Percentiles rank a stretch among this genome's conserved stretches.
Evolutionary conservation across 2,797 vertebrate species (phyloP).

Genomic region (Aphelocoma californica): DNA sequence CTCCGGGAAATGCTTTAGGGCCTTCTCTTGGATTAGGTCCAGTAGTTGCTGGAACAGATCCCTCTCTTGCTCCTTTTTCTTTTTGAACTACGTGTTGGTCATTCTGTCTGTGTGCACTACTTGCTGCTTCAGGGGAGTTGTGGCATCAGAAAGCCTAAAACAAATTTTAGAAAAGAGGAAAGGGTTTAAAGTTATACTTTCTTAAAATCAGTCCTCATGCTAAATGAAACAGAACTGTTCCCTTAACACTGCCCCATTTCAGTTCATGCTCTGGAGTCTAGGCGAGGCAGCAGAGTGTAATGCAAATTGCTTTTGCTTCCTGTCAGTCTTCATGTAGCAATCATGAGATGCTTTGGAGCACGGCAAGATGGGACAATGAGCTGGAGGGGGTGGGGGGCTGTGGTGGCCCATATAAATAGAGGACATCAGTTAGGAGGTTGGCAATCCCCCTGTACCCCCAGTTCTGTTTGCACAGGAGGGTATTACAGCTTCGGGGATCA

Average conservation of each 20-base stretch:
- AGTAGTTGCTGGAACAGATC: background rate
- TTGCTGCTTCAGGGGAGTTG: background rate
- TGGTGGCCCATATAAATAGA: background rate
- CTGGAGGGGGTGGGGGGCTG: rapidly evolving
- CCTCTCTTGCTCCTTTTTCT: background rate
- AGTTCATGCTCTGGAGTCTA: background rate
- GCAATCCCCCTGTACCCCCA: background rate
- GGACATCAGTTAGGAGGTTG: background rate
- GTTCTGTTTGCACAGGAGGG: background rate
- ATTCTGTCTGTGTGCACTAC: background rate
- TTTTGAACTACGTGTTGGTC: background rate
- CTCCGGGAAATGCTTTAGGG: constrained; percentile 1
- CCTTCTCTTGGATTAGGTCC: constrained; percentile 23
- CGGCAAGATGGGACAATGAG: background rate
- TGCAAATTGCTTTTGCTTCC: background rate
- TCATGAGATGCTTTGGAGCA: background rate
- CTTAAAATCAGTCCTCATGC: background rate
- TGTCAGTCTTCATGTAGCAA: background rate
- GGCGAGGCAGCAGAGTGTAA: background rate
- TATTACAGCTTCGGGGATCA: background rate
- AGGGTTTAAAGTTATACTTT: background rate
- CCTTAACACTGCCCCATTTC: background rate
- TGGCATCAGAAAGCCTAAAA: background rate
- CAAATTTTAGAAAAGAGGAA: background rate
- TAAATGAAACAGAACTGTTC: background rate